Evolutionary conservation across 2,113 vertebrate genomes (phyloP).

Genomic region (Barbus barbus): DNA sequence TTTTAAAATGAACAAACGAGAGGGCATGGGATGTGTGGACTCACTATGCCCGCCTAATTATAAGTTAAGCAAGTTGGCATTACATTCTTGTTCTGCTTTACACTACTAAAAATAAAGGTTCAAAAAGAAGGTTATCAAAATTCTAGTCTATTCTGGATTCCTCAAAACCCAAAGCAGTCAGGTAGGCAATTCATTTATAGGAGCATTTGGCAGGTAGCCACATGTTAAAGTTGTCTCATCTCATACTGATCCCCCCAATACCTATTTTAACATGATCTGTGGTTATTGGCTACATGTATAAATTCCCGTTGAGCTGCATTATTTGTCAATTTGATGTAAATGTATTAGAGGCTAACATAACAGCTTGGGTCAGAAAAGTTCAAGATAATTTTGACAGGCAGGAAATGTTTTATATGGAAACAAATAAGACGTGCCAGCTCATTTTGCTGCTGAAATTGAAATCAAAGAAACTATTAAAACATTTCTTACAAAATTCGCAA

Average conservation of each 20-base stretch:
- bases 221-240: conserved; percentile 8
- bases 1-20: not conserved
- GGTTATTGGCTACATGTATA: not conserved
- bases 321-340: not conserved
- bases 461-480: not conserved
- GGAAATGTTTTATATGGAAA: too few relatives aligned
- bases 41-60: not conserved
- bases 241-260: not conserved
- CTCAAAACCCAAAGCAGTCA: not conserved
- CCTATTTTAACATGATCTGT: not conserved
- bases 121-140: not conserved
- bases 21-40: not conserved
- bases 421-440: too few relatives aligned
- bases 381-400: not conserved
- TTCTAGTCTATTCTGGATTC: too few relatives aligned
- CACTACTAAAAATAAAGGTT: not conserved
- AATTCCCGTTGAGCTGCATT: not conserved
- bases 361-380: not conserved
- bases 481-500: not conserved
- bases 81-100: not conserved
- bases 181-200: not conserved
- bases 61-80: not conserved
- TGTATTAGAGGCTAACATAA: not conserved
- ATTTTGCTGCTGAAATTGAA: not conserved
- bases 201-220: conserved; percentile 5